Percentiles rank a stretch among this genome's conserved stretches.
Evolutionary conservation across 2,113 vertebrate species (phyloP).

Genomic region (Anhinga rufa): DNA sequence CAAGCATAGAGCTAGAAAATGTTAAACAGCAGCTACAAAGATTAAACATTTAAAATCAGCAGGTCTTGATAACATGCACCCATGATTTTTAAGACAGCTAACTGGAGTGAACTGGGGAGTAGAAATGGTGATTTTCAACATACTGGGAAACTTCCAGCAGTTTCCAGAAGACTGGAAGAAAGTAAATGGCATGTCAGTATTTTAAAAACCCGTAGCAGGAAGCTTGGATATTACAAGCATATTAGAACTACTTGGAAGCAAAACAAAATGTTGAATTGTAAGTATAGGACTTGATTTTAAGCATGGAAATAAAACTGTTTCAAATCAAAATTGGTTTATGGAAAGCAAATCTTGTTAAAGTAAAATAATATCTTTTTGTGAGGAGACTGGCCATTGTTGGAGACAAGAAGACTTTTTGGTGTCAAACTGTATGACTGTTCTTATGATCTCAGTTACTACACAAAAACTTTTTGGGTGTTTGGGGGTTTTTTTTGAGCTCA

Average conservation of each 20-base stretch:
- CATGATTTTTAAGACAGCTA: neutral
- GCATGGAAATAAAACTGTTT: neutral
- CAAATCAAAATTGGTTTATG: neutral
- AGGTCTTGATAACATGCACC: conserved; percentile 20
- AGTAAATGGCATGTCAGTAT: neutral
- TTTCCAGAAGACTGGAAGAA: conserved; percentile 36
- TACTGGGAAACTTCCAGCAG: neutral
- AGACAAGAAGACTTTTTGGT: neutral
- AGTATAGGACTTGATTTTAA: neutral
- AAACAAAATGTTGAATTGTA: neutral
- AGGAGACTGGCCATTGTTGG: neutral
- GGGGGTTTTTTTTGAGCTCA: neutral
- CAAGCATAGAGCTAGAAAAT: neutral
- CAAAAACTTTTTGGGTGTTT: neutral
- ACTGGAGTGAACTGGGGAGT: neutral
- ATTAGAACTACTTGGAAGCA: neutral
- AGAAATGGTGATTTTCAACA: neutral
- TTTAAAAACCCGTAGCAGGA: conserved; percentile 13
- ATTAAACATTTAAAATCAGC: conserved; percentile 27
- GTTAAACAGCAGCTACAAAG: conserved; percentile 19
- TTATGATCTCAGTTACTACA: neutral
- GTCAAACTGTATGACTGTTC: neutral
- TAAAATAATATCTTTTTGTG: neutral
- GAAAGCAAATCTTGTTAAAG: neutral
- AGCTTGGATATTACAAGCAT: neutral